These are phyloP conservation scores for Drosophila anomelani DNA, from an alignment of 2,888 invertebrate genomes.

Conservation along the genomic window DNA sequence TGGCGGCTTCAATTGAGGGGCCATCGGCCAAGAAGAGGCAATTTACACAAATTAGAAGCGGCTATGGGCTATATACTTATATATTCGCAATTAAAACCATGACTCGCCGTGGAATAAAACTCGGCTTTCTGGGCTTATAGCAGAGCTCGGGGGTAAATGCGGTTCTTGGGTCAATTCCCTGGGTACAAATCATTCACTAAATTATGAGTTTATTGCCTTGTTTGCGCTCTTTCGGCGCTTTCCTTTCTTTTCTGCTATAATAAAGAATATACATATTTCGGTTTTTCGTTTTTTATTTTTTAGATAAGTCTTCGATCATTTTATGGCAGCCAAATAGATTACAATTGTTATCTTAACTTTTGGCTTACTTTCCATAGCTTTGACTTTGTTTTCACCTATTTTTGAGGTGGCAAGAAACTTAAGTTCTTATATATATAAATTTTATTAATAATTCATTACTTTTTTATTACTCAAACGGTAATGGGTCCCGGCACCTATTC, in stretches of 20 bases:
- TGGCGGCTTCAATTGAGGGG: constrained; percentile 7
- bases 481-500: too few relatives aligned
- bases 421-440: too few relatives aligned
- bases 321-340: constrained; percentile 12
- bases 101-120: constrained; percentile 5
- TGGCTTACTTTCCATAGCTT: constrained; percentile 8
- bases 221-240: constrained; percentile 1
- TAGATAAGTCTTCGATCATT: constrained; percentile 36
- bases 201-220: constrained; percentile 31
- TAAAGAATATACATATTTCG: constrained; percentile 13
- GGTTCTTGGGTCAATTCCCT: constrained; percentile 8
- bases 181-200: constrained; percentile 16
- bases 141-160: not conserved
- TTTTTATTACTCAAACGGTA: too few relatives aligned
- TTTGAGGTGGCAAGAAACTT: not conserved
- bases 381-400: not conserved
- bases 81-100: constrained; percentile 27
- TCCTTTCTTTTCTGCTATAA: not conserved
- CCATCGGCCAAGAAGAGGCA: not conserved
- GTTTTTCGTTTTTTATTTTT: not conserved
- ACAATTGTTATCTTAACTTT: constrained; percentile 8
- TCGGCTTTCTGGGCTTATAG: not conserved
- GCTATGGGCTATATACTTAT: not conserved
- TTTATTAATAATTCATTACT: too few relatives aligned
- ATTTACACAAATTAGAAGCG: constrained; percentile 27